Evolutionary conservation across 2,888 invertebrate genomes (phyloP).

Genomic region (Antheraea yamamai): DNA sequence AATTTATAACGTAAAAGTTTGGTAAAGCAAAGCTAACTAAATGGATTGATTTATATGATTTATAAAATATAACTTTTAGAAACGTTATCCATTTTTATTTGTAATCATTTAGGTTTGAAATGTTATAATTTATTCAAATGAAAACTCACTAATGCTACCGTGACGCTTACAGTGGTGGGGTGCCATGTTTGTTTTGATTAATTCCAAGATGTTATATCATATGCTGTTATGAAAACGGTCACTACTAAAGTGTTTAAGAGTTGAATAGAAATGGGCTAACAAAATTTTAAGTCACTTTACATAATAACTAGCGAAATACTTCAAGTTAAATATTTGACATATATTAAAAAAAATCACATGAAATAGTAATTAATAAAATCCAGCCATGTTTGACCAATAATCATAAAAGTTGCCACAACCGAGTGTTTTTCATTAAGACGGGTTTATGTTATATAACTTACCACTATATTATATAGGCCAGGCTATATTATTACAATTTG

Average conservation of each 20-base stretch:
- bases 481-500: too few species aligned
- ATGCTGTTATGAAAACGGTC: neutral
- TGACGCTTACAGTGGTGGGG: neutral
- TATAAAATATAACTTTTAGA: neutral
- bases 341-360: too few species aligned
- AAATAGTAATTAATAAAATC: too few species aligned
- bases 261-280: neutral
- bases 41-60: neutral
- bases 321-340: neutral
- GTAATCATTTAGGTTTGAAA: neutral
- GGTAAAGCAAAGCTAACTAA: neutral
- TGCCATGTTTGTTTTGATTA: slow-evolving; percentile 1
- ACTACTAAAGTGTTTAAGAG: neutral
- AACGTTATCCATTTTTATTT: neutral
- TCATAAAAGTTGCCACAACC: too few species aligned
- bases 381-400: too few species aligned
- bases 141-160: neutral
- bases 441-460: too few species aligned
- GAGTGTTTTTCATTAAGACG: too few species aligned
- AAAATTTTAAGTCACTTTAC: neutral
- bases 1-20: slow-evolving; percentile 8
- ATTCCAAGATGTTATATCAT: neutral
- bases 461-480: too few species aligned
- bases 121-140: neutral
- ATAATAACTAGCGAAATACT: neutral